Percentiles rank a stretch among this genome's conserved stretches.
Evolutionary conservation across 2,113 vertebrate genomes (phyloP).

Genomic region (Tretioscincus oriximinensis): DNA sequence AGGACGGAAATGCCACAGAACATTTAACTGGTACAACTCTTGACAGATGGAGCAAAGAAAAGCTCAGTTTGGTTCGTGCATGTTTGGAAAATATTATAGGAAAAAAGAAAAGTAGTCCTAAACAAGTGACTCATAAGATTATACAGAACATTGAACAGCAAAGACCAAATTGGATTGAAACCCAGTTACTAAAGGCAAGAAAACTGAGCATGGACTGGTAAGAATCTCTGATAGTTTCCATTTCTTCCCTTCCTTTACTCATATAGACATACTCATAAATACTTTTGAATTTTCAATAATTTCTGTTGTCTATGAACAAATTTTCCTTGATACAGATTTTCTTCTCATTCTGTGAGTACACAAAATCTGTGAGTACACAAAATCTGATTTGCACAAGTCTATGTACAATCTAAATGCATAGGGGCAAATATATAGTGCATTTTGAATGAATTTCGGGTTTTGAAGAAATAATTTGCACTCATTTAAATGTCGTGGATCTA

Average conservation of each 20-base stretch:
- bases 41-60: slow-evolving; percentile 84
- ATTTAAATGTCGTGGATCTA: too few species aligned
- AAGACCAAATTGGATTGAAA: slow-evolving; percentile 87
- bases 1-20: slow-evolving; percentile 83
- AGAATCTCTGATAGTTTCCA: slow-evolving; percentile 46
- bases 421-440: too few species aligned
- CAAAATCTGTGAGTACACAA: too few species aligned
- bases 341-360: too few species aligned
- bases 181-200: slow-evolving; percentile 85
- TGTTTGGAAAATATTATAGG: slow-evolving; percentile 86
- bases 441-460: too few species aligned
- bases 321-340: too few species aligned
- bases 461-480: too few species aligned
- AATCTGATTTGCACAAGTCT: too few species aligned
- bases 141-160: slow-evolving; percentile 85
- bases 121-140: slow-evolving; percentile 83
- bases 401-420: too few species aligned
- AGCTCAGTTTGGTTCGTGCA: slow-evolving; percentile 81
- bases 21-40: slow-evolving; percentile 80
- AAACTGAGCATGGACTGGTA: slow-evolving; percentile 86
- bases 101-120: slow-evolving; percentile 79
- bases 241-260: not conserved
- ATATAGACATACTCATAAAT: too few species aligned
- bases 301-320: too few species aligned
- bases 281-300: too few species aligned